These are phyloP conservation scores for Batillaria attramentaria DNA, from an alignment of 1,140 invertebrate species.

Conservation along the genomic window DNA sequence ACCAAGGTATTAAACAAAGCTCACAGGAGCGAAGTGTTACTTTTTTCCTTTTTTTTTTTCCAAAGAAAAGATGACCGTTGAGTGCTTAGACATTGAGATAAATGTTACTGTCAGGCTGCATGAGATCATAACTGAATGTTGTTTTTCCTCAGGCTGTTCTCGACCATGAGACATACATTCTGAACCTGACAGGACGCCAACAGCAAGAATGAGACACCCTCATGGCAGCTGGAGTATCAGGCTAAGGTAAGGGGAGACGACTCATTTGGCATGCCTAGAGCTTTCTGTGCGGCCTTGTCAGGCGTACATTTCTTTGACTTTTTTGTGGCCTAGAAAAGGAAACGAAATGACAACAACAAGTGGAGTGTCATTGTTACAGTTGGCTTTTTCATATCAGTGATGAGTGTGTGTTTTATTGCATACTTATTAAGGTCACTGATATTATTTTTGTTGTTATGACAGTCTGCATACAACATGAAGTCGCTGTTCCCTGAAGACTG, in stretches of 20 bases:
- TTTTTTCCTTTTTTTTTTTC: too few species aligned
- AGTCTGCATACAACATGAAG: slow-evolving; percentile 52
- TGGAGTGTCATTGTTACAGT: too few species aligned
- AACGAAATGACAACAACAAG: too few species aligned
- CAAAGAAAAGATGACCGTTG: too few species aligned
- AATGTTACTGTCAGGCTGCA: too few species aligned
- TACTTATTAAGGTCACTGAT: too few species aligned
- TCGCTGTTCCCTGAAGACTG: slow-evolving; percentile 58
- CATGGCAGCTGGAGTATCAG: slow-evolving; percentile 57
- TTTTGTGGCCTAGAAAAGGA: slow-evolving; percentile 82
- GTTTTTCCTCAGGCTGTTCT: slow-evolving; percentile 85
- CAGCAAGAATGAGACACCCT: slow-evolving; percentile 30
- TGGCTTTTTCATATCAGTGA: too few species aligned
- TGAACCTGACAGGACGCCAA: slow-evolving; percentile 87
- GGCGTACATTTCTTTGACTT: slow-evolving; percentile 19
- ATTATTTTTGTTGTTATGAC: slow-evolving; percentile 27
- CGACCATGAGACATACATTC: slow-evolving; percentile 90
- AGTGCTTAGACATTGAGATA: too few species aligned
- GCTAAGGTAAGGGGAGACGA: slow-evolving; percentile 52
- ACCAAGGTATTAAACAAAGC: too few species aligned
- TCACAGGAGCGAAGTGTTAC: too few species aligned
- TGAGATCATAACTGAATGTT: too few species aligned
- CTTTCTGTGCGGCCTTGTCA: background rate
- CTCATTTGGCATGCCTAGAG: background rate
- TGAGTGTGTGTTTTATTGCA: too few species aligned